phyloP scores from a whole-genome alignment of 2,888 invertebrate species.

The Trichopria drosophilae region DNA sequence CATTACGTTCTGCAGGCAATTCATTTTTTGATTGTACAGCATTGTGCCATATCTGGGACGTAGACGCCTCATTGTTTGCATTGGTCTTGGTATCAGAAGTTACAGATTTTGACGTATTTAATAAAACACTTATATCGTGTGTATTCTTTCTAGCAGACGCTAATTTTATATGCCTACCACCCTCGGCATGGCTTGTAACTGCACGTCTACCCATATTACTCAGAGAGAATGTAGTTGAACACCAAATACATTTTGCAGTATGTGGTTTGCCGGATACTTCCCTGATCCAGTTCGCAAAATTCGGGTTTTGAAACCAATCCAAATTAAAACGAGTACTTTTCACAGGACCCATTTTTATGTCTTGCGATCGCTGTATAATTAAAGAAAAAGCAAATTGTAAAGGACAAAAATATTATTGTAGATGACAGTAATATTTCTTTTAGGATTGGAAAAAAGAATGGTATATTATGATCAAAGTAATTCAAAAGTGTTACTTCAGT shows the following conservation, averaged over 20 bases:
- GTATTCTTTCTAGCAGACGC: background rate
- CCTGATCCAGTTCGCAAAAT: constrained; percentile 15
- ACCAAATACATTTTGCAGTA: constrained; percentile 9
- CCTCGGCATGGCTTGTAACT: constrained; percentile 4
- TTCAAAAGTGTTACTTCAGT: no score
- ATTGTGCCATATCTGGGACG: no score
- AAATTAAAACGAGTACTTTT: constrained; percentile 1
- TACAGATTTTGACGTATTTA: no score
- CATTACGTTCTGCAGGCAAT: no score
- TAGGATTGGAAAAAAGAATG: no score
- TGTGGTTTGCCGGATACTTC: constrained; percentile 7
- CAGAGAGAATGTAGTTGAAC: constrained; percentile 8
- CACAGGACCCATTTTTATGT: no score
- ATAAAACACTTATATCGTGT: constrained; percentile 1
- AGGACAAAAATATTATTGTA: no score
- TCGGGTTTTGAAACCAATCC: constrained; percentile 10
- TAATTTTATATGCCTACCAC: constrained; percentile 5
- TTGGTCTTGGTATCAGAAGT: no score
- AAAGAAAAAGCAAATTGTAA: constrained; percentile 9
- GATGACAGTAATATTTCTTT: no score
- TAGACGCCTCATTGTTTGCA: no score
- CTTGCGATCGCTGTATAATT: background rate
- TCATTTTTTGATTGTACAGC: no score
- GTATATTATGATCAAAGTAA: no score
- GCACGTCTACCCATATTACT: constrained; percentile 4